Base-by-base conservation (phyloP, 2,797 vertebrate genomes). In the Sternarchorhynchus goeldii region DNA sequence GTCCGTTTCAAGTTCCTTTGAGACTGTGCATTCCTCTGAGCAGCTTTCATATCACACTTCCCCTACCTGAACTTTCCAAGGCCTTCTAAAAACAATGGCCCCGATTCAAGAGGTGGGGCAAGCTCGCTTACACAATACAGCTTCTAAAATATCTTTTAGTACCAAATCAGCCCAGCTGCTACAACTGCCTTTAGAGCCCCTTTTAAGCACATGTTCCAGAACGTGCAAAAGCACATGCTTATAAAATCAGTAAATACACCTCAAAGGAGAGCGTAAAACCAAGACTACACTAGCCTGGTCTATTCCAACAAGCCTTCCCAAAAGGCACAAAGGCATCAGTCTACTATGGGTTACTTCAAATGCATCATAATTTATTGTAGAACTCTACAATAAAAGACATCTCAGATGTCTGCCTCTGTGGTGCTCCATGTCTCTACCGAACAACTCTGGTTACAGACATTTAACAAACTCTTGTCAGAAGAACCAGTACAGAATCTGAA, bases 51-150 rank as follows among this genome's bases (percentile, higher is more conserved):
- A 75, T 29, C 34, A 32, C 62, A 75, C 66, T 83, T 81, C 79
- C 81, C 53, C 63, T 64, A 85, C 83, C 83, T 83, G 81, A 80
- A 80, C 64, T 76, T 78, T 75, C 41, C 17, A 36, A 25, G 66
- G 65, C 77, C 75, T 76, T 75, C 69, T 67, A 67, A 82, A 76
- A 78, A 84, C 80, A 82, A 81, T 81, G 63, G 74, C 72, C 66
- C 58, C 31, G 29, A 58, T 70, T 82, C 72, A 80, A 78, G 81
- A 76, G 73, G 80, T 78, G 77, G 75, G 73, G 79, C 59, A 32
- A 75, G 32, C 58, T 36, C 57, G 36, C 80, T 73, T 73, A 73
- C 64, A 80, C 82, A 82, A 76, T 73, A 69, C 41, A 39, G 57
- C 69, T 80, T 76, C 72, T 59, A 84, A 74, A 71, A 76, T 17